Percentiles rank a stretch among this genome's conserved stretches.
These are phyloP conservation scores for Eulemur rubriventer DNA, from an alignment of 2,797 vertebrate genomes.

Conservation along the genomic window DNA sequence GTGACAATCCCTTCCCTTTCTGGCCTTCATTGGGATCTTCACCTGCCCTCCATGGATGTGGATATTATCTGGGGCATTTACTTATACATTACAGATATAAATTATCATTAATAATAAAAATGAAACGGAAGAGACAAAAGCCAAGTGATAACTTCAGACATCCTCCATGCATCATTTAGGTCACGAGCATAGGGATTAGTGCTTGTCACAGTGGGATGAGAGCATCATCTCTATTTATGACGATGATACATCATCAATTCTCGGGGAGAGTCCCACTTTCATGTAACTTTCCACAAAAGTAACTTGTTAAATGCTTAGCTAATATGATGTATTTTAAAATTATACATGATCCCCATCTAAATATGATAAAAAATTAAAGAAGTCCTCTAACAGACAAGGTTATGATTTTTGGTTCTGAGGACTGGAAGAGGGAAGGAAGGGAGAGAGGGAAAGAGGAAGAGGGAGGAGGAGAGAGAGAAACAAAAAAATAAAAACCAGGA, in stretches of 20 bases:
- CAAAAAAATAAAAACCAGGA: not conserved
- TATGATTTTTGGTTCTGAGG: conserved; percentile 17
- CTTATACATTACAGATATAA: not conserved
- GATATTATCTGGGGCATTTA: not conserved
- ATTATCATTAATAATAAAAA: conserved; percentile 17
- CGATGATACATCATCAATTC: not conserved
- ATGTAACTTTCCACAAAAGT: conserved; percentile 27
- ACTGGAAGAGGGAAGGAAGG: not conserved
- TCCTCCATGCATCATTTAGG: not conserved
- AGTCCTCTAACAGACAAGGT: not conserved
- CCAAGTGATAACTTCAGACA: not conserved
- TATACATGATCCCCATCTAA: not conserved
- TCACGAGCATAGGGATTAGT: not conserved
- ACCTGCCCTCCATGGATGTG: not conserved
- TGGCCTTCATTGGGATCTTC: not conserved
- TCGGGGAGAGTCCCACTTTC: not conserved
- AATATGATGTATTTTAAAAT: not conserved
- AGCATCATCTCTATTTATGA: not conserved
- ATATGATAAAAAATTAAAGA: not conserved
- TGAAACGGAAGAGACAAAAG: conserved; percentile 19
- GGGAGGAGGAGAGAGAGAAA: not conserved
- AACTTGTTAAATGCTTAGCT: not conserved
- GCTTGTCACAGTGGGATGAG: not conserved
- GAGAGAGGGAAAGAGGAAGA: not conserved
- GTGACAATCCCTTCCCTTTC: not conserved